Evolutionary conservation across 2,797 vertebrate species (phyloP), one percentile per base, ranked within the genome.

Genomic region (Mionectes olivaceus): DNA sequence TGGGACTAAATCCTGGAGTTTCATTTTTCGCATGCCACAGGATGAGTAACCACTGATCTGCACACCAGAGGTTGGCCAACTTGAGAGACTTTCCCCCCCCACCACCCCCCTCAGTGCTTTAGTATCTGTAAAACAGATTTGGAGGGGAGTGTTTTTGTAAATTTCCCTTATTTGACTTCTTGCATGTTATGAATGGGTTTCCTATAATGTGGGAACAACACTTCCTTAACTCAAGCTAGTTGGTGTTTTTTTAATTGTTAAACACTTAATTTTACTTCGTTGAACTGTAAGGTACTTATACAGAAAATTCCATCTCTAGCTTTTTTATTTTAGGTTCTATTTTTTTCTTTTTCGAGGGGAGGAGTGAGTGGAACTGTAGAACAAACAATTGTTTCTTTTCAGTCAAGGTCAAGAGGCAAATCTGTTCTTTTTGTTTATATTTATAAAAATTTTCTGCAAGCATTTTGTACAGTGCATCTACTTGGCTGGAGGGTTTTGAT

Each of bases 381-480:
- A 86, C 53, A 89, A 91, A 61, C 46, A 91, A 35, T 85, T 91
- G 52, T 71, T 94, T 83, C 37, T 92, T 83, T 33, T 79, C 37
- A 57, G 68, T 64, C 65, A 91, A 83, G 33, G 35, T 50, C 33
- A 57, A 85, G 64, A 77, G 64, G 60, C 89, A 92, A 87, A 94
- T 53, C 24, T 0, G 0, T 75, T 91, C 4, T 22, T 80, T 64
- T 83, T 92, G 52, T 85, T 93, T 86, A 49, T 9, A 3, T 87
- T 60, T 60, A 49, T 77, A 30, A 74, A 73, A 71, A 50, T 25
- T 0, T 8, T 65, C 30, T 41, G 35, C 43, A 73, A n/a, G 25
- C 52, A 12, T 85, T 92, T 63, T 64, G 33, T 50, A n/a, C 44
- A 68, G 18, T 57, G 43, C n/a, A 6, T 89, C 17, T 91, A 25